Conservation (phyloP, 1,140 invertebrate genomes). For the Dendrolimus kikuchii region DNA sequence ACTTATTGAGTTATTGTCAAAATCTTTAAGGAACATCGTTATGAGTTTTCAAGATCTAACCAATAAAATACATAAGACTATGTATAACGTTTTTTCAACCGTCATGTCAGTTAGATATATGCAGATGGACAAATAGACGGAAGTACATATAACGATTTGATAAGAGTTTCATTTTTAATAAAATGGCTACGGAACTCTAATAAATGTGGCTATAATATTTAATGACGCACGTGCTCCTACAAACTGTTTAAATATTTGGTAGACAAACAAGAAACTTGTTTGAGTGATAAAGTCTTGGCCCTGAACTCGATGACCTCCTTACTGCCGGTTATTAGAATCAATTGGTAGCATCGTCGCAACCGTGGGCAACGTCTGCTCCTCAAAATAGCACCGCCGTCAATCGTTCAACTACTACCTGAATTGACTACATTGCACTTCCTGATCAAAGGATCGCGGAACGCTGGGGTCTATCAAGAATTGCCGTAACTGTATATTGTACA, state of each 20-base stretch:
- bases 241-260: slow-evolving; percentile 35
- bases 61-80: no score
- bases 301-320: slow-evolving; percentile 43
- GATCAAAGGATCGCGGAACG: not conserved
- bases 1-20: no score
- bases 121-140: no score
- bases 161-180: no score
- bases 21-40: no score
- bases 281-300: slow-evolving; percentile 29
- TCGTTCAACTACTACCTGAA: slow-evolving; percentile 9
- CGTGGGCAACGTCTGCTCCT: slow-evolving; percentile 17
- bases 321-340: slow-evolving; percentile 29
- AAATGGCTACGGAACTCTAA: slow-evolving; percentile 17
- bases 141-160: no score
- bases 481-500: not conserved
- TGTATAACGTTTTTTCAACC: no score
- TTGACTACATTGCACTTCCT: slow-evolving; percentile 21
- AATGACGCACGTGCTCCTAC: slow-evolving; percentile 28
- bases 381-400: slow-evolving; percentile 22
- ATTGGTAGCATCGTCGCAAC: slow-evolving; percentile 14
- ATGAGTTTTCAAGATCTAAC: no score
- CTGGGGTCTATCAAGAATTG: not conserved
- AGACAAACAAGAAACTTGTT: slow-evolving; percentile 33
- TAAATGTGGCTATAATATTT: slow-evolving; percentile 23
- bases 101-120: no score